Evolutionary conservation across 1,140 invertebrate species (phyloP), one percentile per base, ranked within the genome.

Genomic region (Trachelipus rathkii): DNA sequence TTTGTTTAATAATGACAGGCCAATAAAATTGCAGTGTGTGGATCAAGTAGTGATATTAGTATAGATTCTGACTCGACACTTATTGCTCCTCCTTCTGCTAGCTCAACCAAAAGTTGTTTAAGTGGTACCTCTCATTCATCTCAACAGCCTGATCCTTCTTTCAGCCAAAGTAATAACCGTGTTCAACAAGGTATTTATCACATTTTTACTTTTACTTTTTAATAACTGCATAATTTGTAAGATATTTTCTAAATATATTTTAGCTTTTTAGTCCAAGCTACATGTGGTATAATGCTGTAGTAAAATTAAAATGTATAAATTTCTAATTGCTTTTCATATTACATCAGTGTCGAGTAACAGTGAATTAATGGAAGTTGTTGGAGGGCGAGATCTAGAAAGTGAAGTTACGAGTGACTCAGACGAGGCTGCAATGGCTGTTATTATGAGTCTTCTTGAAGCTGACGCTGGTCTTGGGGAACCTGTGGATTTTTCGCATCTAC

Each of bases 341-440:
- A 19, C 44, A 45, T 9, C 74, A 79, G 78, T 79, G 44, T 74
- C 75, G 10, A 79, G 73, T 46, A 72, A 79, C 24, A 69, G 72
- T 68, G 78, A 79, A 72, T 68, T 79, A 11, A 79, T 79, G 78
- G 75, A 79, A 66, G 78, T 79, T 33, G 78, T 79, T 21, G 75
- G 78, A 23, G 73, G 78, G 10, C 68, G 75, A 0, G 72, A 74
- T 46, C 21, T 79, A 46, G 78, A 79, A 67, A 77, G 68, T 6
- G 78, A 79, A n/a, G 78, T 67, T 21, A 79, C 80, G n/a, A 81
- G 80, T 23, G 80, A 81, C 77, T 81, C 80, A 82, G 93, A 95
- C 81, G 93, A 95, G 82, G 93, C 93, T 21, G 92, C 93, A 1
- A 95, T 95, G 92, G 93, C 94, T 8, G 92, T 95, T 44, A 94